phyloP scores from a whole-genome alignment of 2,113 vertebrate genomes.

The Anolis carolinensis region DNA sequence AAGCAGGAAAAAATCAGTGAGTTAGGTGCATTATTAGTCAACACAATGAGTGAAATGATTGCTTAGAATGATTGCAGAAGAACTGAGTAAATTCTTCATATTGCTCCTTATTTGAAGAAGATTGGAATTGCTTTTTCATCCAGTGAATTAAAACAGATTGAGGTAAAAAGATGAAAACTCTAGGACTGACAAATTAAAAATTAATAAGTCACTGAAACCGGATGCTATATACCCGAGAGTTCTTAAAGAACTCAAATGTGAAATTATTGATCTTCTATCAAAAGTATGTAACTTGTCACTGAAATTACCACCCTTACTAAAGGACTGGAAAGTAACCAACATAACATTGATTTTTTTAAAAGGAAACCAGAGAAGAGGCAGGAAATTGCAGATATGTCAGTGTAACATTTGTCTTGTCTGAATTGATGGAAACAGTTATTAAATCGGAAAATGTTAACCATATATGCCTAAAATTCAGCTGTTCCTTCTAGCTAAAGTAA shows the following conservation, averaged over 20 bases:
- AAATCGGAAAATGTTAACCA: not conserved
- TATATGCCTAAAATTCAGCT: not conserved
- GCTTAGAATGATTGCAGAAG: not conserved
- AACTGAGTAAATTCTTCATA: constrained; percentile 3
- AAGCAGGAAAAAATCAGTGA: not conserved
- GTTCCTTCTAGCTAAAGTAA: no score
- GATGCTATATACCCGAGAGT: not conserved
- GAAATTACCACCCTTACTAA: not conserved
- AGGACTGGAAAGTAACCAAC: constrained; percentile 4
- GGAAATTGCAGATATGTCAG: constrained; percentile 1
- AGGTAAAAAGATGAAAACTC: not conserved
- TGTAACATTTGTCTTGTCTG: not conserved
- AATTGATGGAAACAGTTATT: constrained; percentile 11
- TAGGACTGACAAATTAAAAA: constrained; percentile 1
- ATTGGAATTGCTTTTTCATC: not conserved
- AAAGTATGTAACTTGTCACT: constrained; percentile 8
- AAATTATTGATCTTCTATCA: constrained; percentile 16
- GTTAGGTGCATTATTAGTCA: not conserved
- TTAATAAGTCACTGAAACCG: not conserved
- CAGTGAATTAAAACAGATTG: not conserved
- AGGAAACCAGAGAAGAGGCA: not conserved
- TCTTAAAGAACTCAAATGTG: constrained; percentile 6
- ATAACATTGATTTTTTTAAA: constrained; percentile 22
- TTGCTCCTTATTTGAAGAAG: not conserved
- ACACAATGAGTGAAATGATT: not conserved